Conservation (phyloP, 2,797 vertebrate genomes). For the Triplophysa yarkandensis region DNA sequence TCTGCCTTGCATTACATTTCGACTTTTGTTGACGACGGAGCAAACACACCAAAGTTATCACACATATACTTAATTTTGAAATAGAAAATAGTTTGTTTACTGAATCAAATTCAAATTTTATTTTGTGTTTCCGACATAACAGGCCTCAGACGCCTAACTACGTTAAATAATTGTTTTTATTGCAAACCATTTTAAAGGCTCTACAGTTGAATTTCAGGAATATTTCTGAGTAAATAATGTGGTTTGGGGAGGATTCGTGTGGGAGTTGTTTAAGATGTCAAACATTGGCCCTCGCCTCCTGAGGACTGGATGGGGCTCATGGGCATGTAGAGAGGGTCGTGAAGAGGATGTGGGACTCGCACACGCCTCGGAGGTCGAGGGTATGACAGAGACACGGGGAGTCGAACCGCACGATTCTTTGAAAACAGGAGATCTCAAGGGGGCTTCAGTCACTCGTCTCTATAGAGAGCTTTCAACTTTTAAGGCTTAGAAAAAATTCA, state of each 20-base stretch:
- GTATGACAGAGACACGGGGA: slow-evolving; percentile 60
- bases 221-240: slow-evolving; percentile 5
- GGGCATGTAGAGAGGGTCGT: slow-evolving; percentile 65
- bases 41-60: neutral
- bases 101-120: neutral
- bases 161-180: neutral
- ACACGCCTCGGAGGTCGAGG: slow-evolving; percentile 64
- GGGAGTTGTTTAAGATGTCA: slow-evolving; percentile 43
- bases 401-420: slow-evolving; percentile 76
- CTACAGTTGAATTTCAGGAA: neutral
- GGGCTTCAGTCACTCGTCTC: slow-evolving; percentile 60
- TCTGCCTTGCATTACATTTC: neutral
- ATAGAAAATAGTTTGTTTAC: too few relatives aligned
- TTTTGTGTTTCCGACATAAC: neutral
- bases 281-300: slow-evolving; percentile 7
- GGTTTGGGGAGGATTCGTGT: slow-evolving; percentile 29
- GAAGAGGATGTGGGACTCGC: slow-evolving; percentile 73
- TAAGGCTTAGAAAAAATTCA: slow-evolving; percentile 27
- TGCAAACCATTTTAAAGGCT: neutral
- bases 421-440: slow-evolving; percentile 79
- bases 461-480: slow-evolving; percentile 19
- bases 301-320: slow-evolving; percentile 33
- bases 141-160: neutral
- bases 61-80: neutral
- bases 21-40: neutral